Base-by-base conservation (phyloP, 2,888 invertebrate species). In the Ferdinandea cuprea region DNA sequence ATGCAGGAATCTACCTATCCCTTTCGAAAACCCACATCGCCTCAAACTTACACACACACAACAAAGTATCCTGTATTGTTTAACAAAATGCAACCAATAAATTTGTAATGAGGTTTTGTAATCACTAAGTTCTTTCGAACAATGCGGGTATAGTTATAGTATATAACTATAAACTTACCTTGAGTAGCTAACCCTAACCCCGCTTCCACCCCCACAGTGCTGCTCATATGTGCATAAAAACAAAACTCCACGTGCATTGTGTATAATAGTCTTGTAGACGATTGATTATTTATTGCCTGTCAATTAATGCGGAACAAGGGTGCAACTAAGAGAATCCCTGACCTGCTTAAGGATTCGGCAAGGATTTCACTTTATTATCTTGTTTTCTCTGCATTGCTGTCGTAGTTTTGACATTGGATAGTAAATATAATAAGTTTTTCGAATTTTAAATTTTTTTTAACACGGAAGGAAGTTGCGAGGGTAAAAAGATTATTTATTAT, bases 241-340 rank as follows among this genome's bases (percentile, higher is more conserved):
- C 17, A 48, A 30, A 68, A 58, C 37, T 48, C 63, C 76, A 63
- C 35, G 17, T 63, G 32, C n/a, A 56, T 50, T 73, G 79, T 46
- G 61, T 52, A 68, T 25, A 44, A 68, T 25, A 44, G 56, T 58
- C 63, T 63, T 17, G 9, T 32, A 28, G 35, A 63, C 44, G 50
- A 69, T 68, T 80, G 80, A 76, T 76, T 74, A 80, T 80, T 69
- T 76, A 80, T 80, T 69, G 66, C 50, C 80, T 69, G 80, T 80
- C 80, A 80, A 76, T 76, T 80, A 80, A 69, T 56, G 3, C 68
- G 42, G 42, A 74, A 63, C 66, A 25, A 61, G 56, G 48, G 52
- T 69, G 69, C 61, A 69, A 54, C 35, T 30, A 13, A 19, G 13
- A 69, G n/a, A 56, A 80, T 76, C 65, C 63, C 25, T 69, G 76